Evolutionary conservation across 2,888 invertebrate genomes (phyloP).

Genomic region (Erebia epiphron): DNA sequence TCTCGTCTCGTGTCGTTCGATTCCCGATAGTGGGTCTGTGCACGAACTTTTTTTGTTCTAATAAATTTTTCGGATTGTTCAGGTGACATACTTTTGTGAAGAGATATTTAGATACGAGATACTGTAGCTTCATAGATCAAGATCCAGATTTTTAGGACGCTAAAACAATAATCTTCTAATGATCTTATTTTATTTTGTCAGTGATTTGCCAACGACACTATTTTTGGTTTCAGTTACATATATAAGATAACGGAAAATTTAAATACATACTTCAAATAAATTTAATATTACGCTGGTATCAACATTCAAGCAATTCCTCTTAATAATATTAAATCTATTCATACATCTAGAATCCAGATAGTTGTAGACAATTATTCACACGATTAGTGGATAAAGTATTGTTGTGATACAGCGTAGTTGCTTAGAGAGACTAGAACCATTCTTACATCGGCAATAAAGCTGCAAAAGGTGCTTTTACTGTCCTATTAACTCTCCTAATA

Average conservation of each 20-base stretch:
- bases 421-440: constrained; percentile 57
- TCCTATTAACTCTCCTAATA: constrained; percentile 53
- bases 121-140: constrained; percentile 21
- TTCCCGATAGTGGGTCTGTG: constrained; percentile 46
- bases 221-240: constrained; percentile 17
- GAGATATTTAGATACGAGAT: constrained; percentile 38
- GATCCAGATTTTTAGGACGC: constrained; percentile 6
- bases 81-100: constrained; percentile 32
- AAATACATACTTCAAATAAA: background rate
- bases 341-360: constrained; percentile 45
- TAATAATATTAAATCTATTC: background rate
- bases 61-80: constrained; percentile 38
- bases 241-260: constrained; percentile 3
- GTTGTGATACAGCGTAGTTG: constrained; percentile 70
- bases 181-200: constrained; percentile 24
- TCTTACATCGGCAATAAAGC: constrained; percentile 72
- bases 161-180: constrained; percentile 16
- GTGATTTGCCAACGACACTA: constrained; percentile 25
- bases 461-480: constrained; percentile 65
- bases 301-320: background rate
- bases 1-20: constrained; percentile 61
- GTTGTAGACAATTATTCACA: constrained; percentile 67
- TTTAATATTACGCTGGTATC: background rate
- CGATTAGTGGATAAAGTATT: constrained; percentile 64
- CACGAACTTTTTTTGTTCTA: constrained; percentile 46